Evolutionary conservation across 2,888 invertebrate species (phyloP).

Genomic region (Proisotoma minuta): DNA sequence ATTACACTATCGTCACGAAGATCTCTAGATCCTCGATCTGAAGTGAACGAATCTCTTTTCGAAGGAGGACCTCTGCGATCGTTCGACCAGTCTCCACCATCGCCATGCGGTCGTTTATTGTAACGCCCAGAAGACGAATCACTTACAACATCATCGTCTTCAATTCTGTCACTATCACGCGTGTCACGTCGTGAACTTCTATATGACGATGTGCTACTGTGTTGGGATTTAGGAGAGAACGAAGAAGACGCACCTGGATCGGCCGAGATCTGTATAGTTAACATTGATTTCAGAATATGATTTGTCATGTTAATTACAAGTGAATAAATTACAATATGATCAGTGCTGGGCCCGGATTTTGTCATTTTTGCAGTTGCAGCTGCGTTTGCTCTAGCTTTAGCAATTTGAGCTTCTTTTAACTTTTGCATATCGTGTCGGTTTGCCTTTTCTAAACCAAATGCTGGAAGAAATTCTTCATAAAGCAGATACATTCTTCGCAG

Average conservation of each 20-base stretch:
- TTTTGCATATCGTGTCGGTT: conserved; percentile 25
- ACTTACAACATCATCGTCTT: conserved; percentile 2
- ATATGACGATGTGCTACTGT: no score
- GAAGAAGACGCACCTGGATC: no score
- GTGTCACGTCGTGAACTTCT: no score
- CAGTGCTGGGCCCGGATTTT: no score
- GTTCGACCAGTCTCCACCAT: not conserved
- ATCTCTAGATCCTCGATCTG: not conserved
- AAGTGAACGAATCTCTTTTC: not conserved
- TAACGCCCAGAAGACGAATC: not conserved
- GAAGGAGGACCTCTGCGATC: not conserved
- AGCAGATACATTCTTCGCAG: conserved; percentile 36
- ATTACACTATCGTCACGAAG: no score
- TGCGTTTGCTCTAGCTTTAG: not conserved
- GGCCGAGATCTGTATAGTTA: no score
- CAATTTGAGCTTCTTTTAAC: conserved; percentile 12
- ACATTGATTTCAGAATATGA: no score
- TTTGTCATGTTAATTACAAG: no score
- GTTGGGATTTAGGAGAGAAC: no score
- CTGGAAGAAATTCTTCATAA: conserved; percentile 33
- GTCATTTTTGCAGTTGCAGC: no score
- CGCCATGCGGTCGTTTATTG: conserved; percentile 10
- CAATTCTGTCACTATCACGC: not conserved
- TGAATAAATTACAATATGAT: no score
- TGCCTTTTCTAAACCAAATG: conserved; percentile 10